Evolutionary conservation across 2,113 vertebrate genomes (phyloP), one percentile per base, ranked within the genome.

Genomic region (Lipotes vexillifer): DNA sequence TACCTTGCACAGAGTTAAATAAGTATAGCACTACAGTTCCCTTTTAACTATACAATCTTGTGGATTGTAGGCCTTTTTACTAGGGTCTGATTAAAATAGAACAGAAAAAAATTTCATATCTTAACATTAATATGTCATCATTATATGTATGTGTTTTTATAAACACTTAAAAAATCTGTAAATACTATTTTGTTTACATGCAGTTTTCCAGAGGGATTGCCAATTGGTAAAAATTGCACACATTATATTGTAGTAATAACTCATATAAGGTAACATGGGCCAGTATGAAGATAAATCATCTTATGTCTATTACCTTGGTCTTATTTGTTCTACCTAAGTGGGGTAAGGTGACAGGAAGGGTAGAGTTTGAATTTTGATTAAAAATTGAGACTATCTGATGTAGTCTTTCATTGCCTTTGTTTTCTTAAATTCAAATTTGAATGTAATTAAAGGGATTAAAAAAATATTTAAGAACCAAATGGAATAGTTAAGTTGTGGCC

Each of bases 361-460:
- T 61, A 25, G 61, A 55, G 21, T 44, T 85, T 81, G 57, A 86
- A 72, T 78, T 97, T 38, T 85, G 18, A 41, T 96, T 69, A 59
- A 46, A 88, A 84, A 87, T 41, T 44, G 29, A 96, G 38, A 57
- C 21, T 74, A 21, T 71, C 21, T 87, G 38, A 82, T 72, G 12
- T 38, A 68, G 23, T 75, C 20, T 66, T 86, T 87, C 88, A 20
- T 97, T 90, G 33, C 29, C 25, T 97, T 95, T 92, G 78, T 69
- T 88, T 94, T 52, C 52, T 87, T 95, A 93, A 66, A 69, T 94
- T 96, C 20, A 94, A 68, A 55, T 92, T 94, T 94, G 65, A 92
- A 91, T 94, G 27, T 83, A 82, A 69, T 92, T 86, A 75, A 80
- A 80, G 46, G 36, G 2, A 88, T 90, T 89, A 23, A 23, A 85